Conservation (phyloP, 2,113 vertebrate genomes). For the Carlito syrichta region DNA sequence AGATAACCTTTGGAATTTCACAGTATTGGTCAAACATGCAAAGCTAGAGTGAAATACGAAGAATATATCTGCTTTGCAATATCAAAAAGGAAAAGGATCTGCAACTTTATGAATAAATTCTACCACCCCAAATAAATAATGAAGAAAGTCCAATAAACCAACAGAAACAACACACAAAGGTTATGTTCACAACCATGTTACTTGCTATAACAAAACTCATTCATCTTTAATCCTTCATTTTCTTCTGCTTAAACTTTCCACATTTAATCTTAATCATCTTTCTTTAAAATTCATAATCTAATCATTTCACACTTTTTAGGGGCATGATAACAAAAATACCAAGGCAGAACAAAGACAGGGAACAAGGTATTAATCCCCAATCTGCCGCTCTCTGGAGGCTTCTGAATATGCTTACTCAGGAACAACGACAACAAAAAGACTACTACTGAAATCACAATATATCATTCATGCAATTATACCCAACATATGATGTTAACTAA, state of each 20-base stretch:
- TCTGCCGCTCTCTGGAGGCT: background rate
- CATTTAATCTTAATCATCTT: constrained; percentile 33
- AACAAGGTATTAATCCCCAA: constrained; percentile 1
- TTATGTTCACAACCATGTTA: constrained; percentile 44
- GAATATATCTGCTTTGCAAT: constrained; percentile 55
- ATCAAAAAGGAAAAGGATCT: constrained; percentile 49
- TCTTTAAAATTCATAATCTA: constrained; percentile 67
- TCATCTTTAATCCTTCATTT: constrained; percentile 22
- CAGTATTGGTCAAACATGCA: constrained; percentile 72
- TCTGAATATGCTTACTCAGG: background rate
- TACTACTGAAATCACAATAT: background rate
- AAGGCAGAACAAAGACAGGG: background rate
- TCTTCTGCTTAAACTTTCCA: constrained; percentile 51
- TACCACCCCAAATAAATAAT: constrained; percentile 70
- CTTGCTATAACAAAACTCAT: constrained; percentile 25
- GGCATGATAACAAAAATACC: constrained; percentile 12
- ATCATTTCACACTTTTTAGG: constrained; percentile 30
- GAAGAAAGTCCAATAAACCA: constrained; percentile 56
- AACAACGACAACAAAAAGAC: background rate
- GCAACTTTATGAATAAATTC: constrained; percentile 61
- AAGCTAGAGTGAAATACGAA: constrained; percentile 49
- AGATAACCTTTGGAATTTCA: constrained; percentile 80
- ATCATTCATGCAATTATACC: background rate
- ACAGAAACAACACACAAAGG: constrained; percentile 53
- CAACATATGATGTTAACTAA: background rate